Evolutionary conservation across 2,797 vertebrate genomes (phyloP).

Genomic region (Hyperoplus lanceolatus): DNA sequence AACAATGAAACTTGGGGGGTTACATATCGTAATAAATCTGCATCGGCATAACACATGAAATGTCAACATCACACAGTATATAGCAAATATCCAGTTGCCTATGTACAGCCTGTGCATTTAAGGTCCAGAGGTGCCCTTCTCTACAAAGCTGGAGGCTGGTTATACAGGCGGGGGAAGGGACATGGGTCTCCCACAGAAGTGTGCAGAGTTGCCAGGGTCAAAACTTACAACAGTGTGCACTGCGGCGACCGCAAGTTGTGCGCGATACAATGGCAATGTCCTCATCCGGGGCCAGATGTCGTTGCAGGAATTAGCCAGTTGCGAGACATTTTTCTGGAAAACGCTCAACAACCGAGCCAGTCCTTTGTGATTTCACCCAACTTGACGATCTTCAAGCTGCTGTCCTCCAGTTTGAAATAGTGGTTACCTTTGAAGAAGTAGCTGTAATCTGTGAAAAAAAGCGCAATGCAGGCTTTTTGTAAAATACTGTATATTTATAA

Average conservation of each 20-base stretch:
- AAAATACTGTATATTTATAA: not conserved
- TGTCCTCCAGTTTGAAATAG: conserved; percentile 97
- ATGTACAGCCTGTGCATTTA: conserved; percentile 61
- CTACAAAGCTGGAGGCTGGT: conserved; percentile 72
- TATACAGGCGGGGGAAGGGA: conserved; percentile 75
- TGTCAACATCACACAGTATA: conserved; percentile 75
- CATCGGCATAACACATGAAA: conserved; percentile 73
- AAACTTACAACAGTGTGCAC: conserved; percentile 74
- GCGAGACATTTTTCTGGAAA: conserved; percentile 45
- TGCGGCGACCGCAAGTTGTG: conserved; percentile 74
- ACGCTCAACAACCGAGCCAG: conserved; percentile 95
- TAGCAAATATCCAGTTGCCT: conserved; percentile 78
- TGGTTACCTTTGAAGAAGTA: conserved; percentile 98
- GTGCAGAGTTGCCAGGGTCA: conserved; percentile 84
- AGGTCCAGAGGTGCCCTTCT: conserved; percentile 63
- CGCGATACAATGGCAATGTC: conserved; percentile 74
- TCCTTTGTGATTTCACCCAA: conserved; percentile 95
- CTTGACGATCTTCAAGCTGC: conserved; percentile 96
- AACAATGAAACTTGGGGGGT: conserved; percentile 60
- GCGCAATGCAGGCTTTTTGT: conserved; percentile 7
- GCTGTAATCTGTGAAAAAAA: conserved; percentile 89
- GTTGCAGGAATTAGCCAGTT: conserved; percentile 49
- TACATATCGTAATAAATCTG: conserved; percentile 62
- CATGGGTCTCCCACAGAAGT: conserved; percentile 71
- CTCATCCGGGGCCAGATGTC: conserved; percentile 64